Conservation (phyloP, 2,888 invertebrate species). For the Shargacucullia verbasci region DNA sequence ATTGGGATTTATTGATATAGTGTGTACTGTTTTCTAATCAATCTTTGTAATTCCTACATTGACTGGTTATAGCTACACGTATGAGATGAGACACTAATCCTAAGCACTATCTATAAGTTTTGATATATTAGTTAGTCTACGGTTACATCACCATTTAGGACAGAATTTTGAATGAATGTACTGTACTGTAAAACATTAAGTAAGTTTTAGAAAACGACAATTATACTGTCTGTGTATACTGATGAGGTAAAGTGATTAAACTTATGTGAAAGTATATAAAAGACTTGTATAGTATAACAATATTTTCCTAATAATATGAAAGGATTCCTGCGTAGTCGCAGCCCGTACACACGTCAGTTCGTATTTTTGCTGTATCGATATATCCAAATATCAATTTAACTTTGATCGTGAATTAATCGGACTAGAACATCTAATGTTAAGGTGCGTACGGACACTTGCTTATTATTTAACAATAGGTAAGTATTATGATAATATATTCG, state of each 20-base stretch:
- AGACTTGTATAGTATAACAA: background rate
- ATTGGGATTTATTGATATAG: too few relatives aligned
- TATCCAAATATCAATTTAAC: too few relatives aligned
- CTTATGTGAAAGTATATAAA: background rate
- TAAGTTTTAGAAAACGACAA: conserved; percentile 16
- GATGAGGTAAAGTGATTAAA: conserved; percentile 13
- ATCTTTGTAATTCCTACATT: conserved; percentile 1
- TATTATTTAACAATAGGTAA: background rate
- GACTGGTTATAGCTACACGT: conserved; percentile 14
- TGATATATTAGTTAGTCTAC: conserved; percentile 27
- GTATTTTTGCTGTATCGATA: too few relatives aligned
- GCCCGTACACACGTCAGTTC: too few relatives aligned
- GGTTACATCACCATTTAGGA: conserved; percentile 25
- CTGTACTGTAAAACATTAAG: background rate
- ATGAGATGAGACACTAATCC: conserved; percentile 9
- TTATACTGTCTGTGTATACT: conserved; percentile 38
- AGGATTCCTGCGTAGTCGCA: too few relatives aligned
- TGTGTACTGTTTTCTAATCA: too few relatives aligned
- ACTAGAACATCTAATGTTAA: too few relatives aligned
- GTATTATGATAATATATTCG: conserved; percentile 26
- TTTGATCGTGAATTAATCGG: too few relatives aligned
- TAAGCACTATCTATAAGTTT: conserved; percentile 13
- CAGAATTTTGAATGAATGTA: conserved; percentile 7
- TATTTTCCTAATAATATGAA: too few relatives aligned
- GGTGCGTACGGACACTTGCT: too few relatives aligned